Conservation (phyloP, 37 sponge, comb jelly and placozoan species). For the Diacarnus erythraeanus region DNA sequence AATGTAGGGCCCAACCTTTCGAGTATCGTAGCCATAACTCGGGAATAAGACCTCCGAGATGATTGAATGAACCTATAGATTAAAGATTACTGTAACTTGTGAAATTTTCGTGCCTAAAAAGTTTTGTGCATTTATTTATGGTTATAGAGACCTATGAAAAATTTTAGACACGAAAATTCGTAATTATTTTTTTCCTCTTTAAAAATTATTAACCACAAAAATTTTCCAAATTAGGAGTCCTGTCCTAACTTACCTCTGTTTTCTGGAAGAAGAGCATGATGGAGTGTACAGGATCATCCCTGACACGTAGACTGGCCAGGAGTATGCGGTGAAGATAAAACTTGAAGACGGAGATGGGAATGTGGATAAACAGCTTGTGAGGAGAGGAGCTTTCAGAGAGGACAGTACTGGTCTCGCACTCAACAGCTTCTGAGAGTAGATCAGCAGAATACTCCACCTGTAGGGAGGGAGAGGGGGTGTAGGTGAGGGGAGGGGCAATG, state of each 20-base stretch:
- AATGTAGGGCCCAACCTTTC: constrained; percentile 34
- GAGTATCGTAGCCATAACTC: not conserved
- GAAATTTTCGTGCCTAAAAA: too few relatives aligned
- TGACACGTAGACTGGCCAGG: not conserved
- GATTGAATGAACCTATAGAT: constrained; percentile 3
- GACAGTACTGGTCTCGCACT: not conserved
- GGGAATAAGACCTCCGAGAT: constrained; percentile 13
- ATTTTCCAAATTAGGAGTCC: too few relatives aligned
- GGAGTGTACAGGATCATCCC: not conserved
- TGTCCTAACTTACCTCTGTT: not conserved
- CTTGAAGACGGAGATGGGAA: constrained; percentile 40
- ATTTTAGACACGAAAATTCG: not conserved
- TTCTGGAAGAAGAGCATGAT: constrained; percentile 20
- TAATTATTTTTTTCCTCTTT: too few relatives aligned
- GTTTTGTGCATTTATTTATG: too few relatives aligned
- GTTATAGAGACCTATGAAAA: too few relatives aligned
- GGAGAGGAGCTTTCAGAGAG: not conserved
- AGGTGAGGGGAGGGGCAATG: not conserved
- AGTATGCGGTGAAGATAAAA: constrained; percentile 46
- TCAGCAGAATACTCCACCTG: constrained; percentile 33
- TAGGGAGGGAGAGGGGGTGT: not conserved
- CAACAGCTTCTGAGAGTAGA: not conserved
- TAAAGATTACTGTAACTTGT: too few relatives aligned
- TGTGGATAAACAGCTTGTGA: constrained; percentile 7
- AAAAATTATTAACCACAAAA: too few relatives aligned